These are phyloP conservation scores for Amorpha juglandis DNA, from an alignment of 2,888 invertebrate genomes.

Conservation along the genomic window DNA sequence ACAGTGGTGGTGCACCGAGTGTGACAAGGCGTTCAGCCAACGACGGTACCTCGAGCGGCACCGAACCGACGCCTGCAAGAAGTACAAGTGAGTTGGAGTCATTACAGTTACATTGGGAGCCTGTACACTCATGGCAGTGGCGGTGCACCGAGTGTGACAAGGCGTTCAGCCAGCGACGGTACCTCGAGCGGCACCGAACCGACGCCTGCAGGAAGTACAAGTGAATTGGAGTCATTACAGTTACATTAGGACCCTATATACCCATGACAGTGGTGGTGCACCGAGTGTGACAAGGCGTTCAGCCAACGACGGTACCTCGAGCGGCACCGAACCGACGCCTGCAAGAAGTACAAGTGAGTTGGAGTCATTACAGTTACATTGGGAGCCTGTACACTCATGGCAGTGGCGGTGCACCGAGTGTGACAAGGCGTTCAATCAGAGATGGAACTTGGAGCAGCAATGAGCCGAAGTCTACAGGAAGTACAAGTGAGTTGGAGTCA, in stretches of 20 bases:
- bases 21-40: conserved; percentile 89
- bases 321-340: conserved; percentile 86
- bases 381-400: too few relatives aligned
- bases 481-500: conserved; percentile 80
- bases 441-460: conserved; percentile 87
- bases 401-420: too few relatives aligned
- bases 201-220: conserved; percentile 87
- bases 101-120: too few relatives aligned
- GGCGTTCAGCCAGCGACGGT: conserved; percentile 80
- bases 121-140: too few relatives aligned
- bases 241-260: too few relatives aligned
- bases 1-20: conserved; percentile 66
- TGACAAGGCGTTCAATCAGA: conserved; percentile 88
- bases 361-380: too few relatives aligned
- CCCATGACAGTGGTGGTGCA: conserved; percentile 87
- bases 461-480: conserved; percentile 87
- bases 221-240: too few relatives aligned
- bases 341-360: conserved; percentile 85
- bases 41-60: conserved; percentile 87
- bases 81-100: conserved; percentile 74
- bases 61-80: conserved; percentile 86
- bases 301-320: conserved; percentile 87
- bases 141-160: conserved; percentile 75
- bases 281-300: conserved; percentile 87
- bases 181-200: conserved; percentile 86